phyloP scores from a whole-genome alignment of 2,888 invertebrate species.

The Synanthedon tipuliformis region DNA sequence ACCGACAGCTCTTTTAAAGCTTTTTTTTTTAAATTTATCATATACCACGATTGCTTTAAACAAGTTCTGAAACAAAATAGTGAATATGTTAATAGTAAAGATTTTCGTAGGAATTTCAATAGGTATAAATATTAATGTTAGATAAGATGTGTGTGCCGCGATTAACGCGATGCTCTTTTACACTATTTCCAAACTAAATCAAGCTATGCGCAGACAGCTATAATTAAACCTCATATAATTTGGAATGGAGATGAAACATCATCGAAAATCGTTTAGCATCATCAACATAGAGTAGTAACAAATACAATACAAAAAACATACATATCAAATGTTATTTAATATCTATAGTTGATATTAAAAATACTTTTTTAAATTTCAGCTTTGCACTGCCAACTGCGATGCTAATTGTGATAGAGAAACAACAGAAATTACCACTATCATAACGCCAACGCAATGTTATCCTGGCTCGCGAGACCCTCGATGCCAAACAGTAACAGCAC shows the following conservation, averaged over 20 bases:
- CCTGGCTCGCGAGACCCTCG: slow-evolving; percentile 39
- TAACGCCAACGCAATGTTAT: slow-evolving; percentile 32
- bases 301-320: neutral
- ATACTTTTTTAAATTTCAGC: slow-evolving; percentile 28
- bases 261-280: too few species aligned
- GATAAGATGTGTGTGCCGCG: too few species aligned
- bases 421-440: slow-evolving; percentile 39
- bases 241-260: too few species aligned
- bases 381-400: slow-evolving; percentile 52
- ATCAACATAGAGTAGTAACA: too few species aligned
- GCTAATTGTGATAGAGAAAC: slow-evolving; percentile 37
- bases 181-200: too few species aligned
- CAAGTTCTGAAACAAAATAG: too few species aligned
- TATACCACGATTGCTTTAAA: too few species aligned
- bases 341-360: neutral
- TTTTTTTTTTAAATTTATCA: neutral
- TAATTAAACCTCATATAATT: too few species aligned
- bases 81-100: neutral
- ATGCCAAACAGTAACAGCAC: slow-evolving; percentile 30
- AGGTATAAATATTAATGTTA: neutral
- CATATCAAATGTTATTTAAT: neutral
- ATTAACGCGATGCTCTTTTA: too few species aligned
- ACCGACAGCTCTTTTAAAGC: neutral
- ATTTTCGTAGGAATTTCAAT: neutral
- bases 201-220: too few species aligned